Base-by-base conservation (phyloP, 2,113 vertebrate genomes). In the Nannobrachium achirus region DNA sequence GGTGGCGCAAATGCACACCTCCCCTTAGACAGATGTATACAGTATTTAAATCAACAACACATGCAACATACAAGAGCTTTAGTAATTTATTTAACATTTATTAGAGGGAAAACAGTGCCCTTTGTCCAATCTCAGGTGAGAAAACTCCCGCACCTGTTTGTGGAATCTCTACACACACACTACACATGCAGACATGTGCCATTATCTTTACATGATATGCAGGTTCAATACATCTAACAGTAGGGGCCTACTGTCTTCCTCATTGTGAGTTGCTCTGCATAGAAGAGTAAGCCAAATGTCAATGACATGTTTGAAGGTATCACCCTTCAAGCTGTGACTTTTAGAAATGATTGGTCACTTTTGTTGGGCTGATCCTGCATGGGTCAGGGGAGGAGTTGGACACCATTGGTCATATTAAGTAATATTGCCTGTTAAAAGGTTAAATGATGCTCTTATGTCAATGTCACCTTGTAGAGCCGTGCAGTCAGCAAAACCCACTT, bases 401-500 rank as follows among this genome's bases (percentile, higher is more conserved):
- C 25, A 3, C 25, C 25, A 52, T 18, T 52, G 50, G 50, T 19
- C 19, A n/a, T 9, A 20, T 14, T 14, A 49, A 10, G 45, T 50
- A 63, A 40, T 63, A 50, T 16, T 13, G 19, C 9, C 9, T 16
- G 25, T 40, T 50, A 15, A 63, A 63, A 40, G 46, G 61, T 63
- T 46, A 46, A 62, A 18, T 18, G 48, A 63, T 49, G 55, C 38
- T 33, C 61, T 51, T 9, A 25, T 39, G 39, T n/a, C 39, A 55
- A 44, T 42, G 50, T 55, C 63, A 55, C 40, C 63, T 55, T 33
- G 50, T 2, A 44, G 40, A 50, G 45, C 14, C 1, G 0, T 42
- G 40, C 19, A 66, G 63, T 66, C 50, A 66, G 51, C 40, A n/a
- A 13, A 66, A 44, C 10, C 18, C 11, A 9, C n/a, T 19, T 16